Percentiles rank a stretch among this genome's conserved stretches.
phyloP scores from a whole-genome alignment of 2,888 invertebrate genomes.

The Drosophila mayaguana region DNA sequence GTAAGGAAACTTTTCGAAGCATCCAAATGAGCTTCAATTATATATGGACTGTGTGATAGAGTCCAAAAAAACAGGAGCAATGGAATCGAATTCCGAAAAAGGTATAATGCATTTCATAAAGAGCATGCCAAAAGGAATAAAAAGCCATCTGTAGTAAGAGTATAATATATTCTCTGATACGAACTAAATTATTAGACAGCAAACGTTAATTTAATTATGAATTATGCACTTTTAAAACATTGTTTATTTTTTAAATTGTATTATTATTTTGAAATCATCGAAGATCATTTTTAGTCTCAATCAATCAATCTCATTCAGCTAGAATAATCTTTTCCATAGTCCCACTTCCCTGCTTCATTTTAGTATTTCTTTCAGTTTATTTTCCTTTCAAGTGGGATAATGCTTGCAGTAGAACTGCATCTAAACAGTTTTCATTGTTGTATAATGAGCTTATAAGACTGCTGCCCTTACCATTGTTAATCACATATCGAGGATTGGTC shows the following conservation, averaged over 20 bases:
- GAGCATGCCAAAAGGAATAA: too few species aligned
- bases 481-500: slow-evolving; percentile 93
- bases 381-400: too few species aligned
- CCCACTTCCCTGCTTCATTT: neutral
- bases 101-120: too few species aligned
- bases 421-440: neutral
- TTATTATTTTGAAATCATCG: neutral
- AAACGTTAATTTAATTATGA: neutral
- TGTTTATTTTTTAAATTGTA: neutral
- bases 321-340: neutral
- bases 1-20: too few species aligned
- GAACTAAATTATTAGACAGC: neutral
- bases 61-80: too few species aligned
- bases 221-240: neutral
- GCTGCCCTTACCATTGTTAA: slow-evolving; percentile 90
- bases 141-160: too few species aligned
- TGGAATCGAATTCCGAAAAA: too few species aligned
- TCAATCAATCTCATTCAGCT: neutral
- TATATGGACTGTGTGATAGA: too few species aligned
- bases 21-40: too few species aligned
- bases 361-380: neutral
- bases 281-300: neutral
- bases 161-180: too few species aligned
- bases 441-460: neutral
- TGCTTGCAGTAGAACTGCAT: neutral